Base-by-base conservation (phyloP, 1,140 invertebrate genomes). In the Papilio helenus region DNA sequence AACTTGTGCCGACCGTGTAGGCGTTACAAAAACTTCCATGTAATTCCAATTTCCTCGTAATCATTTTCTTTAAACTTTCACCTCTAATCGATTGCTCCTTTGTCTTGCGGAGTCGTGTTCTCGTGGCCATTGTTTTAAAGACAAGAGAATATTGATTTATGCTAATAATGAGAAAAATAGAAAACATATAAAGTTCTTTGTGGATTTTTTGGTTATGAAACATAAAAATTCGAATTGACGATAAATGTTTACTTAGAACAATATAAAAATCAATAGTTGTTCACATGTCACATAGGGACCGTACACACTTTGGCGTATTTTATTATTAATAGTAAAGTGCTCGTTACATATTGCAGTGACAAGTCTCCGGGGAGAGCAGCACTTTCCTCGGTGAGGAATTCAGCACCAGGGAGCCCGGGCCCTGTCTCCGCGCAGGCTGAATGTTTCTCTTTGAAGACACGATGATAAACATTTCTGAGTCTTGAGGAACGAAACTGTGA, bases 71-170 rank as follows among this genome's bases (percentile, higher is more conserved):
- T 58, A 58, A 58, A 58, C 55, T 58, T 58, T 23, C n/a, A 61
- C 58, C 58, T 61, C 58, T 18, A 20, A 26, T 26, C 58, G 58
- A 61, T 61, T 61, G 58, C 58, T 61, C 58, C 18, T 61, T 61
- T 61, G 23, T 26, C 23, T 61, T 23, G 23, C 2, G n/a, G 3
- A 61, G 8, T 61, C 14, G 10, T 23, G 20, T n/a, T 20, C 16
- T n/a, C 49, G 49, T 9, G n/a, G 20, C 20, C 58, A 26, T 61
- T 61, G 20, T 61, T 61, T 61, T 61, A 26, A 61, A 14, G 12
- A 61, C 58, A 61, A 61, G 10, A 61, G 8, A 61, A 61, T 26
- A 26, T 26, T 61, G 10, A 61, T 61, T 61, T 26, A 61, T 23
- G 20, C 58, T 61, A 26, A 61, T 61, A 14, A 16, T 49, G 14